These are phyloP conservation scores for Pongo pygmaeus DNA, from an alignment of 2,113 vertebrate species.

Conservation along the genomic window DNA sequence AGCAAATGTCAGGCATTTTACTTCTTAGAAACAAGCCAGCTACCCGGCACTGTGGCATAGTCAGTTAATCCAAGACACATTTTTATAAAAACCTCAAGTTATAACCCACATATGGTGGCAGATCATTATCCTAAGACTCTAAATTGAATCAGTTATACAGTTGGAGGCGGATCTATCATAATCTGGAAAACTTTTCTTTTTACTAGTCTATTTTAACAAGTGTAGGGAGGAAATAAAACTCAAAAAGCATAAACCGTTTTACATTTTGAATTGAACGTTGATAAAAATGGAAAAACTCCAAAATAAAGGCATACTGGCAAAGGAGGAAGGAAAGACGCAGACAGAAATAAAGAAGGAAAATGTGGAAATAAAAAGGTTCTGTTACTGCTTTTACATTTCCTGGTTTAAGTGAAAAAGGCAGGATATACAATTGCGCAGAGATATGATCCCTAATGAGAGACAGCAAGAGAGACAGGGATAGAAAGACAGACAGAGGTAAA, in stretches of 20 bases:
- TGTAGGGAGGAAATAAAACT: constrained; percentile 83
- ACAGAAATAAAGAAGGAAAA: constrained; percentile 52
- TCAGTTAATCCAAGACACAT: constrained; percentile 84
- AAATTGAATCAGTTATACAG: constrained; percentile 82
- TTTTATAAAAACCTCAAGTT: constrained; percentile 84
- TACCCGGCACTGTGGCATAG: constrained; percentile 65
- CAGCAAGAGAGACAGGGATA: too few species aligned
- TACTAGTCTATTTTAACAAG: constrained; percentile 80
- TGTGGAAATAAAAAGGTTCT: constrained; percentile 58
- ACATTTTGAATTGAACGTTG: constrained; percentile 57
- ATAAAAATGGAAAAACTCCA: constrained; percentile 76
- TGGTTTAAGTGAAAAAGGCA: constrained; percentile 57
- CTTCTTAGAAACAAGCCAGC: constrained; percentile 76
- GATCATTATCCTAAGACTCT: constrained; percentile 84
- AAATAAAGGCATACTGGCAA: constrained; percentile 47
- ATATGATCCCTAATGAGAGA: background rate
- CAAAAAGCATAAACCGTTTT: constrained; percentile 76
- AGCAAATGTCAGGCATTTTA: constrained; percentile 67
- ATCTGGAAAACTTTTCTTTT: constrained; percentile 77
- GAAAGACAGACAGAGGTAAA: background rate
- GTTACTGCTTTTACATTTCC: constrained; percentile 61
- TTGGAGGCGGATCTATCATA: constrained; percentile 82
- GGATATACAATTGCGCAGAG: background rate
- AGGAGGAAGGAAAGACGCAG: constrained; percentile 45
- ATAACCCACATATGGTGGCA: constrained; percentile 84